Evolutionary conservation across 1,140 invertebrate genomes (phyloP).

Genomic region (Drosophila cardini): DNA sequence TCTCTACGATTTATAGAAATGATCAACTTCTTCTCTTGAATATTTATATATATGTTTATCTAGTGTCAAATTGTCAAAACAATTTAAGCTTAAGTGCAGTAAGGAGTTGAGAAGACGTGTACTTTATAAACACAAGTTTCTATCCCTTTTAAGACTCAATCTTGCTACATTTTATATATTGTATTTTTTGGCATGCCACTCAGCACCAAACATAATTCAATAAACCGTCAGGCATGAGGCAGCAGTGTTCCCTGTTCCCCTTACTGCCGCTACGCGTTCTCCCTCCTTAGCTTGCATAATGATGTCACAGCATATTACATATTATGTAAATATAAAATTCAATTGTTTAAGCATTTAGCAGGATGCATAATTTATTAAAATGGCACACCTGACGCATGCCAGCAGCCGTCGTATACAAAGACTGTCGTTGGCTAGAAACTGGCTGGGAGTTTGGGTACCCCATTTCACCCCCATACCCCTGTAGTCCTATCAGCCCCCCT

Average conservation of each 20-base stretch:
- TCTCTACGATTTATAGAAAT: too few species aligned
- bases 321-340: slow-evolving; percentile 84
- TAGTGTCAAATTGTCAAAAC: too few species aligned
- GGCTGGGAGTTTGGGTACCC: slow-evolving; percentile 7
- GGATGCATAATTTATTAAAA: slow-evolving; percentile 84
- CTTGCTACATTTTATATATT: slow-evolving; percentile 63
- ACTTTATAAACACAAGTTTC: background rate
- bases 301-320: slow-evolving; percentile 82
- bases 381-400: slow-evolving; percentile 81
- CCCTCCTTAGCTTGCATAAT: slow-evolving; percentile 61
- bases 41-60: too few species aligned
- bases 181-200: slow-evolving; percentile 68
- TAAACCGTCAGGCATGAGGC: slow-evolving; percentile 58
- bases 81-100: background rate
- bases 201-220: slow-evolving; percentile 71
- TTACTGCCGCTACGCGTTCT: background rate
- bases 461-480: too few species aligned
- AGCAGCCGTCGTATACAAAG: slow-evolving; percentile 58
- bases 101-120: background rate
- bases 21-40: too few species aligned
- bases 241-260: background rate
- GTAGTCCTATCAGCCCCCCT: background rate
- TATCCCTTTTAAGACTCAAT: slow-evolving; percentile 25
- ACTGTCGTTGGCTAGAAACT: slow-evolving; percentile 19
- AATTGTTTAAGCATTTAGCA: slow-evolving; percentile 83